Base-by-base conservation (phyloP, 2,888 invertebrate genomes). In the Seira sanloemensis region DNA sequence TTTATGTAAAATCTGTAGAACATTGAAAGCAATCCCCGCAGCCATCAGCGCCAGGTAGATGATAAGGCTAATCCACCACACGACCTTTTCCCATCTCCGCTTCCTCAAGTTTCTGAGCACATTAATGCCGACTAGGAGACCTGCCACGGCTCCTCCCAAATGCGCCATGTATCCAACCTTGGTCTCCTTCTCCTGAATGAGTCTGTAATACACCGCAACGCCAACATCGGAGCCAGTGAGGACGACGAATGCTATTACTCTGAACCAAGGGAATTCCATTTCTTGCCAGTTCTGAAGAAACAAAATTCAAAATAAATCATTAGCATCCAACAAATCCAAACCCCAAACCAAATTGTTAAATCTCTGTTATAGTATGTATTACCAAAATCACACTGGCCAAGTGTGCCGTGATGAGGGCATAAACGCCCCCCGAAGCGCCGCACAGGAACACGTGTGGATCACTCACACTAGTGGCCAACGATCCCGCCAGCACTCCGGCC, bases 151-250 rank as follows among this genome's bases (percentile, higher is more conserved):
- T 0, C 99, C 98, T 0, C 96, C 97, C 67, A 98, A 92, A 92
- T 99, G 99, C 5, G 98, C 98, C 0, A 97, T 95, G 91, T 98
- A 98, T 12, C 98, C 98, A 76, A 98, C 95, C 88, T 90, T 94
- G 90, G 95, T 95, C 67, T 94, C 92, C 0, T 93, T 92, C 72
- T 94, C 93, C 19, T 94, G 92, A 84, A 94, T 93, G 91, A 98
- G 97, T 18, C 97, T 93, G 91, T 96, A 95, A 92, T 98, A 98
- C 37, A 99, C 93, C 0, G 98, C 98, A 12, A 97, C 95, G 23
- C 97, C 96, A 71, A 97, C 93, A 91, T 99, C 99, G 58, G 95
- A 94, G 0, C 93, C 93, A 2, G 96, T 95, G 87, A 98, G 93
- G 5, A 97, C 91, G 0, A 97, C 89, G 90, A 99, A 96, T 21